phyloP scores from a whole-genome alignment of 2,113 vertebrate genomes.

The Struthio camelus region DNA sequence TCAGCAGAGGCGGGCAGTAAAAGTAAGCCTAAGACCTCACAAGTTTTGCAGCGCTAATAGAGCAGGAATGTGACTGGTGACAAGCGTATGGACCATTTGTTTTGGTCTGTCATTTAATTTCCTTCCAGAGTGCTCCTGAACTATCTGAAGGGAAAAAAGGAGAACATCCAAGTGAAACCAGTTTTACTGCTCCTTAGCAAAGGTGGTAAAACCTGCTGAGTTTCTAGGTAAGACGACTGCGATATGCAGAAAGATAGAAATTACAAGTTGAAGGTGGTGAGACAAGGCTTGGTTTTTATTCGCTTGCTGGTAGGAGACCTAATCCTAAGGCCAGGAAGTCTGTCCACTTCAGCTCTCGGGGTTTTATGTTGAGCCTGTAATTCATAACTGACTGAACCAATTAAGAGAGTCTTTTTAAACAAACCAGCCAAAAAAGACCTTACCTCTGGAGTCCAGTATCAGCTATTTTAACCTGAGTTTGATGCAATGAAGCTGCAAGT shows the following conservation, averaged over 20 bases:
- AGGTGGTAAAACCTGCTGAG: not conserved
- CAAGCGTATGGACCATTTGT: not conserved
- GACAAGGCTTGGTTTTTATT: not conserved
- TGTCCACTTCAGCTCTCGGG: not conserved
- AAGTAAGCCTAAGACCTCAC: not conserved
- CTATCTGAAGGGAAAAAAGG: not conserved
- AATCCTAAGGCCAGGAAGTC: not conserved
- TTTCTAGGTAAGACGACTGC: not conserved
- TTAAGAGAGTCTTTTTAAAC: not conserved
- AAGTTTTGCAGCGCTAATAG: not conserved
- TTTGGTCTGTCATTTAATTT: not conserved
- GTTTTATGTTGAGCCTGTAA: not conserved
- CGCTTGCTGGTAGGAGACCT: not conserved
- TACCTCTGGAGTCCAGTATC: not conserved
- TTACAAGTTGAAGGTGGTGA: not conserved
- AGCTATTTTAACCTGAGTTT: constrained; percentile 17
- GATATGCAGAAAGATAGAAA: not conserved
- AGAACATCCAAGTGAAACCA: not conserved
- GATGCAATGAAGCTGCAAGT: not conserved
- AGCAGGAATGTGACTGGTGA: not conserved
- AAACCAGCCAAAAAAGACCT: not conserved
- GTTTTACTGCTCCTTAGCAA: not conserved
- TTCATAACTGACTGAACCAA: not conserved
- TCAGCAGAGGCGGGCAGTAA: not conserved
- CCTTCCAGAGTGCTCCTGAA: not conserved